Base-by-base conservation (phyloP, 2,113 vertebrate species). In the Pycnonotus jocosus region DNA sequence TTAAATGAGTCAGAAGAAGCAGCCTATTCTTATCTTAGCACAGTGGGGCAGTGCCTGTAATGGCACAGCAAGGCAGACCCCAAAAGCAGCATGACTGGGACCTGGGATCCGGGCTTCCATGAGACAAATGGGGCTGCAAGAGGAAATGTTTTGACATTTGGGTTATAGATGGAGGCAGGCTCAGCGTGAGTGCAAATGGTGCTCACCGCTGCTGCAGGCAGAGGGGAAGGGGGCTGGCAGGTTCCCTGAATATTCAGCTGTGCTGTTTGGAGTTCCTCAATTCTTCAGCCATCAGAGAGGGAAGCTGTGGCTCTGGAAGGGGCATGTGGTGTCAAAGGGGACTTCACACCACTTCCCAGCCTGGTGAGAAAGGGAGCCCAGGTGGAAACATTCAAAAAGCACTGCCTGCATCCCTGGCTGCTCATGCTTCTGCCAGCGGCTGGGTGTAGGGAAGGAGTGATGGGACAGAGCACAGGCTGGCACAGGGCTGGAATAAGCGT, bases 221-320 rank as follows among this genome's bases (percentile, higher is more conserved):
- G 87, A 95, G 93, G 95, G 96, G 93, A 96, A 96, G 96, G 94
- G 45, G 93, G 76, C 92, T 96, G 72, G 81, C 83, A 96, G 94
- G 95, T 96, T 97, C 96, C 96, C 92, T 93, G 95, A 93, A 88
- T 88, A 92, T 95, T 96, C 6, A 1, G 83, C 9, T 3, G 86
- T 81, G 80, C 93, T 24, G 90, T 89, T 96, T 96, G 96, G 96
- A 97, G 96, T 97, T 97, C 96, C 96, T 95, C 96, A 96, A 97
- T 95, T 96, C 88, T 95, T 92, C 8, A 1, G 92, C 93, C 88
- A 83, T 91, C 81, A 14, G 65, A 96, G 93, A 95, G 86, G 93
- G 96, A 97, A 97, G 96, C 96, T 97, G 96, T 91, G 96, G 96
- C 88, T 96, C 93, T 96, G 95, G 96, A 96, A 94, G 86, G 91